phyloP scores from a whole-genome alignment of 1,140 invertebrate species.

The Chionoecetes opilio region DNA sequence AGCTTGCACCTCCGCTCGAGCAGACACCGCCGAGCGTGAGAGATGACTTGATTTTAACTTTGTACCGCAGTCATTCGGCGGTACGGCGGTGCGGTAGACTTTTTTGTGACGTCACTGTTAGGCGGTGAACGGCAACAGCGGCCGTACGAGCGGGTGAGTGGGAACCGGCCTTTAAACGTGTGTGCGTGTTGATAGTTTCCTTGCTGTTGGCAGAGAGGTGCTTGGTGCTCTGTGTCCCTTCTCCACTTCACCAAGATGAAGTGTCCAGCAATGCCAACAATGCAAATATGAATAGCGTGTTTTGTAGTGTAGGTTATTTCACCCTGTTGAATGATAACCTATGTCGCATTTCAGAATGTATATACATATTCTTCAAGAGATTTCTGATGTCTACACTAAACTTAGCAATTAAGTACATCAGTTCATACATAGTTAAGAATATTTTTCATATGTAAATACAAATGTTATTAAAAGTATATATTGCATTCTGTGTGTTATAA shows the following conservation, averaged over 20 bases:
- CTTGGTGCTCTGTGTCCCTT: not conserved
- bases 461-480: not conserved
- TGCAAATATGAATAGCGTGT: conserved; percentile 52
- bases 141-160: too few species aligned
- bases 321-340: not conserved
- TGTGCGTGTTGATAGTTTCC: not conserved
- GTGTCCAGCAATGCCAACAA: conserved; percentile 63
- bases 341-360: not conserved
- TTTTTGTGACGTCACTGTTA: too few species aligned
- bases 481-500: not conserved
- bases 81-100: too few species aligned
- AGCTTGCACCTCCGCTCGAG: too few species aligned
- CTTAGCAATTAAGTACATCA: not conserved
- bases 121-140: too few species aligned
- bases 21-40: too few species aligned
- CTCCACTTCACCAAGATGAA: not conserved
- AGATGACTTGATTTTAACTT: too few species aligned
- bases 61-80: too few species aligned
- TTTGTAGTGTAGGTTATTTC: not conserved
- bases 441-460: conserved; percentile 4
- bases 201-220: conserved; percentile 17
- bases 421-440: not conserved
- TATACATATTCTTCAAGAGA: conserved; percentile 10
- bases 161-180: too few species aligned
- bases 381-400: not conserved